These are phyloP conservation scores for Daubentonia madagascariensis DNA, from an alignment of 2,113 vertebrate genomes.

Conservation along the genomic window DNA sequence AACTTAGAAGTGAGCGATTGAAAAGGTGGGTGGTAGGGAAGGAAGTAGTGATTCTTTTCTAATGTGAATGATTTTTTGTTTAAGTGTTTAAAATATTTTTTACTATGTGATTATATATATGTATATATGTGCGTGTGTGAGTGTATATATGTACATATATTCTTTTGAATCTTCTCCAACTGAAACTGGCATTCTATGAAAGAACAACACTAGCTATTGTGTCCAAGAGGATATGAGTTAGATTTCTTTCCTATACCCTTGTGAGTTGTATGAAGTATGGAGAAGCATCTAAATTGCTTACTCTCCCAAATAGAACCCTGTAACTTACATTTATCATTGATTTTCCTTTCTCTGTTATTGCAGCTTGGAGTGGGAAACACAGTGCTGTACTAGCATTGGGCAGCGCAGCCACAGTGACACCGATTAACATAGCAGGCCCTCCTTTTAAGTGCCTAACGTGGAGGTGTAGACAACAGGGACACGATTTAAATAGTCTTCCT, in stretches of 20 bases:
- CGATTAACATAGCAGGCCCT: neutral
- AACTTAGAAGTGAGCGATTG: neutral
- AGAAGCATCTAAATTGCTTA: neutral
- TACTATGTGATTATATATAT: neutral
- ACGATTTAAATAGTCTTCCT: neutral
- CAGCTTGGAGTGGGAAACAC: neutral
- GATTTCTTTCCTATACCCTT: neutral
- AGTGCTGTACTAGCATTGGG: no score
- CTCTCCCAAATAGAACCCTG: neutral
- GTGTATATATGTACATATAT: no score
- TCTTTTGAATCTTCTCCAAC: neutral
- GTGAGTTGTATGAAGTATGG: neutral
- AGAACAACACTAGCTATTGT: neutral
- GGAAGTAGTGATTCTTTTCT: neutral
- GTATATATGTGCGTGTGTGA: no score
- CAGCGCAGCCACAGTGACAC: accelerated
- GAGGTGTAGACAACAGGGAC: neutral
- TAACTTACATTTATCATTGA: neutral
- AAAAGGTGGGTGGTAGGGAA: neutral
- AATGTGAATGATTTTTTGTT: neutral
- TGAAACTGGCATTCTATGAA: neutral
- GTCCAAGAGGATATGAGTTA: neutral
- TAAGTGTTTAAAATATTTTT: neutral
- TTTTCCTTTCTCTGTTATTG: neutral
- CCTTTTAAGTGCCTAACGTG: neutral